These are phyloP conservation scores for Sebastolobus altivelis DNA, from an alignment of 2,797 vertebrate genomes.

Conservation along the genomic window DNA sequence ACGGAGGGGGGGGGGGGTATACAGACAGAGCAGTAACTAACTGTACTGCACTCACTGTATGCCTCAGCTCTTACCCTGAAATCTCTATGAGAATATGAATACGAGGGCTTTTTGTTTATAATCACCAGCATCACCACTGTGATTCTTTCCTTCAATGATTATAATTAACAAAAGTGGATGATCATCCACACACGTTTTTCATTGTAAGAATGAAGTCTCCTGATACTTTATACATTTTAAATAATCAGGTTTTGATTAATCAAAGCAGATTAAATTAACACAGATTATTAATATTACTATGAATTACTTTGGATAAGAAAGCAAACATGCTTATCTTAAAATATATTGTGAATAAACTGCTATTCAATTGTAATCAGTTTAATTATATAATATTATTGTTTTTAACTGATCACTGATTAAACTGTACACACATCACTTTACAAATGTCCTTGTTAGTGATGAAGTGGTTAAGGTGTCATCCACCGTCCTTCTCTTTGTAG, in stretches of 20 bases:
- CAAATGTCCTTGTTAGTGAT: not conserved
- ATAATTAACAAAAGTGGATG: not conserved
- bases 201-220: not conserved
- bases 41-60: too few species aligned
- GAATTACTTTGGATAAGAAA: not conserved
- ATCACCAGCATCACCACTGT: not conserved
- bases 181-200: not conserved
- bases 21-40: not conserved
- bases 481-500: constrained; percentile 69
- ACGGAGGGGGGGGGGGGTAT: not conserved
- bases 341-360: not conserved
- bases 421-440: not conserved
- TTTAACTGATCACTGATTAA: not conserved
- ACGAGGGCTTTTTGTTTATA: not conserved
- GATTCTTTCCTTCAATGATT: not conserved
- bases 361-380: not conserved
- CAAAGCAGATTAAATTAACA: too few species aligned
- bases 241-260: not conserved
- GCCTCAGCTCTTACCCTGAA: not conserved
- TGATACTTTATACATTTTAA: not conserved
- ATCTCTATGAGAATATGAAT: not conserved
- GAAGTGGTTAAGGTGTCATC: not conserved
- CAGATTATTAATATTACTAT: not conserved
- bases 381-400: not conserved
- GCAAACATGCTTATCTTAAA: not conserved